phyloP scores from a whole-genome alignment of 2,888 invertebrate genomes.

The Melieria omissa region DNA sequence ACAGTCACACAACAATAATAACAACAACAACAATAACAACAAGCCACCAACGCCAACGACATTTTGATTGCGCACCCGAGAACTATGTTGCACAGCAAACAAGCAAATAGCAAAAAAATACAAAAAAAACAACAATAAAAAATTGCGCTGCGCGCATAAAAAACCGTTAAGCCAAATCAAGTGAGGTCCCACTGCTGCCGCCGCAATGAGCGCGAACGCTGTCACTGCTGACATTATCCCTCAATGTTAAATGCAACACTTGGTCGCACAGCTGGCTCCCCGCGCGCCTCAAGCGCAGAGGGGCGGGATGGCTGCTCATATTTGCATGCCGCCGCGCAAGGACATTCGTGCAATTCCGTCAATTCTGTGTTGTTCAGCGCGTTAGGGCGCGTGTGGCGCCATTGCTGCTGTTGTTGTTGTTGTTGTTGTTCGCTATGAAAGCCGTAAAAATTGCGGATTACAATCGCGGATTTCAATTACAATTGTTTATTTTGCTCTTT shows the following conservation, averaged over 20 bases:
- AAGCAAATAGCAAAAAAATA: constrained; percentile 12
- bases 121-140: neutral
- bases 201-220: neutral
- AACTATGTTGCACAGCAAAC: constrained; percentile 26
- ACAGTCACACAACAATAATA: constrained; percentile 10
- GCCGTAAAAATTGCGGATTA: constrained; percentile 65
- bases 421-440: constrained; percentile 57
- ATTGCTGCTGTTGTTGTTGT: constrained; percentile 43
- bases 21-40: constrained; percentile 38
- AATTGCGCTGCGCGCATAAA: neutral
- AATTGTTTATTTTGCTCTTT: constrained; percentile 56
- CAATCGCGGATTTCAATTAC: constrained; percentile 63
- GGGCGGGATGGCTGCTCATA: too few relatives aligned
- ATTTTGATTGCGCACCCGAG: constrained; percentile 48
- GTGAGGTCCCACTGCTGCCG: constrained; percentile 43
- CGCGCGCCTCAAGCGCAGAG: too few relatives aligned
- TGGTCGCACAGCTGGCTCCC: too few relatives aligned
- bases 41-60: constrained; percentile 34
- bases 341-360: too few relatives aligned
- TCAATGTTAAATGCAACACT: too few relatives aligned
- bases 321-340: too few relatives aligned
- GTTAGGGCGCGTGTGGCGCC: constrained; percentile 26
- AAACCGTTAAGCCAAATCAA: constrained; percentile 42
- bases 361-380: too few relatives aligned
- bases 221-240: too few relatives aligned